Conservation (phyloP, 1,140 invertebrate species). For the Pseudomyrmex pallidus region DNA sequence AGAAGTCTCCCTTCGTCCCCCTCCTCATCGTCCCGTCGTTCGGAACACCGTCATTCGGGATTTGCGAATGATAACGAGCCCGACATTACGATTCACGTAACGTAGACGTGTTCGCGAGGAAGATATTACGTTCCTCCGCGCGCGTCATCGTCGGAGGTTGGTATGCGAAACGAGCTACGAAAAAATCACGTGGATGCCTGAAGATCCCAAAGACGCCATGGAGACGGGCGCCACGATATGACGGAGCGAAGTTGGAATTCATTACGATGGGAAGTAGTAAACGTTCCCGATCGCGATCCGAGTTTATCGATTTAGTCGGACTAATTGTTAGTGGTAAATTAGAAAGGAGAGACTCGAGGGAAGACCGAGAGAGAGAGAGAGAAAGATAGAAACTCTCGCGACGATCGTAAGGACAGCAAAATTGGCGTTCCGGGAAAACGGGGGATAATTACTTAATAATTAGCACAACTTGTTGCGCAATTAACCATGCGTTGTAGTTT, state of each 20-base stretch:
- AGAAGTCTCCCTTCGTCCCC: not conserved
- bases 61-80: conserved; percentile 54
- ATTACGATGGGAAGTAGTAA: conserved; percentile 38
- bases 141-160: conserved; percentile 22
- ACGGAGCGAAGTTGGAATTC: conserved; percentile 14
- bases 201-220: conserved; percentile 13
- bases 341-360: no score
- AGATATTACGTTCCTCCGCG: conserved; percentile 55
- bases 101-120: conserved; percentile 38
- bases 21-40: not conserved
- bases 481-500: conserved; percentile 8
- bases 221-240: conserved; percentile 17
- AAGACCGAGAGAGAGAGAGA: no score
- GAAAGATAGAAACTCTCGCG: no score
- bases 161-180: conserved; percentile 40
- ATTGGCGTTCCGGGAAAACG: no score
- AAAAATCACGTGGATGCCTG: conserved; percentile 39
- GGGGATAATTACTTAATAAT: conserved; percentile 33
- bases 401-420: not conserved
- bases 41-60: conserved; percentile 47
- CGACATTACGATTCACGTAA: conserved; percentile 46
- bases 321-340: conserved; percentile 38
- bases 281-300: not conserved
- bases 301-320: conserved; percentile 10
- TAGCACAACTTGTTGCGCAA: conserved; percentile 19